phyloP scores from a whole-genome alignment of 1,140 invertebrate species.

The Magallana ariakensis region DNA sequence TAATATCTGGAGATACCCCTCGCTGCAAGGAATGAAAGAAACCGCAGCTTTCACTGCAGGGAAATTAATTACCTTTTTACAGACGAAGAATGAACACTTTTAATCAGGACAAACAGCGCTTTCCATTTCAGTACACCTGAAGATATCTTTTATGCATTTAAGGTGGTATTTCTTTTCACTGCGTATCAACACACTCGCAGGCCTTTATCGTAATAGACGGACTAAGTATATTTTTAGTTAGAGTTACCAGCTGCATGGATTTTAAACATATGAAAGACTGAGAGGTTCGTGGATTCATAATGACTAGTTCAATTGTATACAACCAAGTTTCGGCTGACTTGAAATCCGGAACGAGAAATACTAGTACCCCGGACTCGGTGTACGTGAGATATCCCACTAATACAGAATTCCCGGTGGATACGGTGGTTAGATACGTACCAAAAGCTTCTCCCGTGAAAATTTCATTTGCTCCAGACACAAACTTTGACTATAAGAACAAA shows the following conservation, averaged over 20 bases:
- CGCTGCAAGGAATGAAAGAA: slow-evolving; percentile 10
- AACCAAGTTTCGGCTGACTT: background rate
- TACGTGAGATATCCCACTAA: slow-evolving; percentile 19
- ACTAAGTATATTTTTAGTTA: background rate
- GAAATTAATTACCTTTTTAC: background rate
- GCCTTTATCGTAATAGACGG: slow-evolving; percentile 1
- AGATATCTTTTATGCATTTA: slow-evolving; percentile 1
- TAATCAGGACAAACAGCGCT: background rate
- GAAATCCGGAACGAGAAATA: background rate
- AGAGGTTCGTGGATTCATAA: background rate
- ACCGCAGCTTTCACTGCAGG: background rate
- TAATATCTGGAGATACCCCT: slow-evolving; percentile 18
- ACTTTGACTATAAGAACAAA: slow-evolving; percentile 21
- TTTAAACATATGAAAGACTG: background rate
- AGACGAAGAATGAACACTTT: background rate
- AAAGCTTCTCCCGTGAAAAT: slow-evolving; percentile 15
- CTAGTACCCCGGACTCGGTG: background rate
- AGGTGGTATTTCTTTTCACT: background rate
- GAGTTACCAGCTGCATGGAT: background rate
- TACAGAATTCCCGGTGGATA: slow-evolving; percentile 3
- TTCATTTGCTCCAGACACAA: slow-evolving; percentile 4
- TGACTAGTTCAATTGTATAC: slow-evolving; percentile 11
- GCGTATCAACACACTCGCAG: background rate
- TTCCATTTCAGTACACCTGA: slow-evolving; percentile 17
- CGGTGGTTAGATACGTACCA: background rate